Evolutionary conservation across 2,888 invertebrate species (phyloP).

Genomic region (Drosophila stalkeri): DNA sequence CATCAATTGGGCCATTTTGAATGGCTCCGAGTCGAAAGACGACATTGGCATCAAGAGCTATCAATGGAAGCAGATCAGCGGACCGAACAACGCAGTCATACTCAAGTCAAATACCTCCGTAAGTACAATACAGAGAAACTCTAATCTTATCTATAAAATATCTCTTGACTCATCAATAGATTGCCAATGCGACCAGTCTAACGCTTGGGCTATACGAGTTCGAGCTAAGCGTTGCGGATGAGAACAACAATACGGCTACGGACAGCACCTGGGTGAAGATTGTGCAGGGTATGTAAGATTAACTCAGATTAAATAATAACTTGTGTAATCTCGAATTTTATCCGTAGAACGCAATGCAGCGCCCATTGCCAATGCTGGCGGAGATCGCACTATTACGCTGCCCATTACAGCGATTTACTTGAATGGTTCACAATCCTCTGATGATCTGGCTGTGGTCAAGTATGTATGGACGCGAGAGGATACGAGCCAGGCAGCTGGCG

Average conservation of each 20-base stretch:
- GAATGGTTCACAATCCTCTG: conserved; percentile 93
- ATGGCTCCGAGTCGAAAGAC: conserved; percentile 93
- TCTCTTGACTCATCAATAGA: conserved; percentile 58
- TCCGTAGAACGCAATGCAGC: conserved; percentile 93
- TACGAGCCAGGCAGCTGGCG: conserved; percentile 93
- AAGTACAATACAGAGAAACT: conserved; percentile 1
- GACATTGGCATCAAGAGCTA: conserved; percentile 93
- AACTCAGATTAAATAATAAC: too few species aligned
- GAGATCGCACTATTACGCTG: conserved; percentile 91
- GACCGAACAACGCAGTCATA: conserved; percentile 88
- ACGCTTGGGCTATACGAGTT: conserved; percentile 94
- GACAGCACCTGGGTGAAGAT: conserved; percentile 91
- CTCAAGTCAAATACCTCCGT: conserved; percentile 87
- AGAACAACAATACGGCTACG: conserved; percentile 92
- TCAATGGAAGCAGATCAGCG: conserved; percentile 93
- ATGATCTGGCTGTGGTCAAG: conserved; percentile 93
- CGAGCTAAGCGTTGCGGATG: conserved; percentile 92
- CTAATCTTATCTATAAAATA: conserved; percentile 27
- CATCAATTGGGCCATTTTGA: conserved; percentile 91
- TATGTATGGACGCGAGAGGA: conserved; percentile 94
- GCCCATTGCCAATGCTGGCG: conserved; percentile 95
- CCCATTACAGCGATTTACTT: conserved; percentile 91
- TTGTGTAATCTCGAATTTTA: not conserved
- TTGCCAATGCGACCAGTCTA: conserved; percentile 91
- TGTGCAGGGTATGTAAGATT: conserved; percentile 89